Evolutionary conservation across 2,797 vertebrate species (phyloP), one percentile per base, ranked within the genome.

Genomic region (Neosilurus hyrtlii): DNA sequence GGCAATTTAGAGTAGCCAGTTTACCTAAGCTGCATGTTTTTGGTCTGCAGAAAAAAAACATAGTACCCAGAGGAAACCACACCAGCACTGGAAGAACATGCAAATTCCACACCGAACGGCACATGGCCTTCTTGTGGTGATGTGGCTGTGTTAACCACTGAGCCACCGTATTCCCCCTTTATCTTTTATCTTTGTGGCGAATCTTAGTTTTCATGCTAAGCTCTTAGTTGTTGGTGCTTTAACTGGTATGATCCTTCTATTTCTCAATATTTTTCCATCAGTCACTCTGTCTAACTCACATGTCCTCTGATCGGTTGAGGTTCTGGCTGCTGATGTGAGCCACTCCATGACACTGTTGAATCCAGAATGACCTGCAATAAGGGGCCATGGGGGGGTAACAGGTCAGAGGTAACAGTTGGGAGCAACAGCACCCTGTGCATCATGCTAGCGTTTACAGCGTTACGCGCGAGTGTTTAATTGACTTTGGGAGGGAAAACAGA

Each of bases 311-410:
- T 92, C 93, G 92, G 93, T 94, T 92, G 86, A 95, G 94, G 90
- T 93, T 94, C 93, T 95, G 94, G 89, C 91, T 94, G 93, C 94
- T 94, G 92, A 95, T 94, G 91, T 94, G 94, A 86, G 93, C 86
- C 68, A 89, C 91, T 81, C 92, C 92, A 7, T 93, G 93, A 93
- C 93, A 94, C 91, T 94, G 91, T 78, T 94, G 91, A 89, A 95
- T 95, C 94, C 94, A 95, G 90, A 95, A 95, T 66, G 94, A 95
- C 93, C 94, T 95, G 94, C 74, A 76, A 86, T 84, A 73, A 82
- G 77, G 84, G 89, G 88, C 59, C 77, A 79, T 68, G 52, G 8
- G 54, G 54, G 51, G 63, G 90, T 87, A 90, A 91, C 83, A 78
- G 82, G 77, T 91, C 86, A 85, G 77, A 79, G 43, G 56, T 86